Evolutionary conservation across 2,113 vertebrate genomes (phyloP), one percentile per base, ranked within the genome.

Genomic region (Zosterops pallidus): DNA sequence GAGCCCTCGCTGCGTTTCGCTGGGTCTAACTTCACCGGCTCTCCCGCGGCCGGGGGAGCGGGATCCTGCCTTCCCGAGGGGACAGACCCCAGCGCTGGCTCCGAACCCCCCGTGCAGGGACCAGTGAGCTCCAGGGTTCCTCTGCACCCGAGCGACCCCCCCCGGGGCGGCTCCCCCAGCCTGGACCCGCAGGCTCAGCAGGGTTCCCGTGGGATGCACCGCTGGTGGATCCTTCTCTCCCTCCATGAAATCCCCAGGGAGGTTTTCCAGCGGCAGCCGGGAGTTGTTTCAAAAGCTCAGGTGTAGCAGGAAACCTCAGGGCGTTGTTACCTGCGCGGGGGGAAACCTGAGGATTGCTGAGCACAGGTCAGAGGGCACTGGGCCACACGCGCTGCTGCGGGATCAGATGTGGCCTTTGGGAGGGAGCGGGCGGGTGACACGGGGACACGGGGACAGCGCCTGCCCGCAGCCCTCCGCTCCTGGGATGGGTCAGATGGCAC

Each of bases 301-400:
- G 50, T 53, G 53, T 0, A 21, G 59, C 25, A 25, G 57, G 65
- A 74, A 78, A 42, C 47, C 76, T 92, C 19, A 0, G 3, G 53
- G 81, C 3, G 3, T 57, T 3, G 3, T 57, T 67, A 64, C 68
- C 75, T 60, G 55, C 0, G 9, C 14, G 3, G 24, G n/a, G 69
- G 67, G 91, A 90, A 89, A 91, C 93, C 82, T 70, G 88, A 96
- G 85, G 94, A 88, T 53, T 1, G 21, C 68, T 14, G 35, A 35
- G 75, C 39, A 6, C 2, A 0, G 88, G 88, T 74, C 92, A 78
- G 60, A 83, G 91, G 89, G 80, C 76, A 8, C 72, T 52, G 3
- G 5, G 93, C 55, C 72, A 39, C 5, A 0, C 31, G 39, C 0
- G 2, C 49, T 31, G 65, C 92, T 44, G 62, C 0, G 10, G 83